These are phyloP conservation scores for Bombus breviceps DNA, from an alignment of 1,140 invertebrate genomes.

Conservation along the genomic window DNA sequence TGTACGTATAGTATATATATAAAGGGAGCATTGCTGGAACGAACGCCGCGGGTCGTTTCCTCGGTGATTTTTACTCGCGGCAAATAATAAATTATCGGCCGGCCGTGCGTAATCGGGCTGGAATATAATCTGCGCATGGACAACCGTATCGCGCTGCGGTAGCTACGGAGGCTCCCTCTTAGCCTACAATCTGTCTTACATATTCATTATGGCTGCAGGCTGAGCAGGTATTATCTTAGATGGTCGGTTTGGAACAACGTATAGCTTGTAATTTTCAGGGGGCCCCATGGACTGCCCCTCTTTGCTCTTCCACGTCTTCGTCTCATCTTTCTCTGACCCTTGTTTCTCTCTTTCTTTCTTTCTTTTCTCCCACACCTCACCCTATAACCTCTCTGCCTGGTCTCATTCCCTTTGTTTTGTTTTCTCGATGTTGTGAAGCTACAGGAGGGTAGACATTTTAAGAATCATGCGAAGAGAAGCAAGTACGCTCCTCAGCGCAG, in stretches of 20 bases:
- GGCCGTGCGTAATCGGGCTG: conserved; percentile 69
- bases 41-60: conserved; percentile 60
- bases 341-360: conserved; percentile 7
- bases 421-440: neutral
- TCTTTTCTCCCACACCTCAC: conserved; percentile 36
- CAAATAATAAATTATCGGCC: conserved; percentile 72
- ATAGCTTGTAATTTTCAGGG: conserved; percentile 83
- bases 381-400: conserved; percentile 6
- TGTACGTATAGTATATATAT: neutral
- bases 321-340: neutral
- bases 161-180: conserved; percentile 82
- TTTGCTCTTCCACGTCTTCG: conserved; percentile 40
- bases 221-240: conserved; percentile 83
- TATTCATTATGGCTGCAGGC: conserved; percentile 83
- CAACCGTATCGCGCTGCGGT: conserved; percentile 80
- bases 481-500: neutral
- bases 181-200: conserved; percentile 83
- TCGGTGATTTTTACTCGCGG: conserved; percentile 68
- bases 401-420: neutral
- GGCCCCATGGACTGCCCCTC: conserved; percentile 66
- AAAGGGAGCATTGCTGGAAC: neutral
- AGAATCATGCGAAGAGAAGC: too few relatives aligned
- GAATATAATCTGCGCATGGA: conserved; percentile 77
- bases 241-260: conserved; percentile 81
- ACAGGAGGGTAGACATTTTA: too few relatives aligned